Evolutionary conservation across 2,888 invertebrate genomes (phyloP), one percentile per base, ranked within the genome.

Genomic region (Mimas tiliae): DNA sequence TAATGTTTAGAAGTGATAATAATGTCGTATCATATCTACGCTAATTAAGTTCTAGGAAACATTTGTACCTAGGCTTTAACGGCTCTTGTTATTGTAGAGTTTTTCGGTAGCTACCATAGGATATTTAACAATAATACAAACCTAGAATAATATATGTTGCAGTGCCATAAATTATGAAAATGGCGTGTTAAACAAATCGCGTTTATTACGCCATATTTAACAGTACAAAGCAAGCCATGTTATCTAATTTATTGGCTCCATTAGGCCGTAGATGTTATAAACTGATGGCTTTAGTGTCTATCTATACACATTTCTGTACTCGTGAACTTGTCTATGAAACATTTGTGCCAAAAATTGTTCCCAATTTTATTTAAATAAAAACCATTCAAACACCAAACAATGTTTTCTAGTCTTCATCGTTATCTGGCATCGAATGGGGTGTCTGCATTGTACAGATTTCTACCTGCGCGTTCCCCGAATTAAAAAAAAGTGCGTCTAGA

Each of bases 381-480:
- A 55, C 47, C n/a, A 48, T 65, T 58, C 34, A 58, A 58, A 65
- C 55, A 65, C 16, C 48, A 9, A 58, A 48, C 48, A 65, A 65
- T 65, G 65, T 65, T 58, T 64, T 58, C 58, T 55, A 65, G 58
- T 55, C 19, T 55, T 50, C 38, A 48, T 27, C 48, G 48, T 65
- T 65, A 65, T 65, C 58, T 65, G 47, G 19, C 65, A 65, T 65
- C 65, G 19, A 42, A 38, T 55, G 65, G 55, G 48, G 47, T 58
- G 55, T 48, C 55, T 48, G 65, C 67, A 74, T 81, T 79, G 77
- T 79, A 79, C 75, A 83, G 76, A 85, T 80, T 76, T 84, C 82
- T 93, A 93, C 93, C 93, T 93, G 93, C 85, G 65, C 77, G 65
- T 90, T 88, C 88, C 85, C 83, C 77, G 88, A 90, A 89, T 71